Evolutionary conservation across 2,113 vertebrate genomes (phyloP).

Genomic region (Corapipo altera): DNA sequence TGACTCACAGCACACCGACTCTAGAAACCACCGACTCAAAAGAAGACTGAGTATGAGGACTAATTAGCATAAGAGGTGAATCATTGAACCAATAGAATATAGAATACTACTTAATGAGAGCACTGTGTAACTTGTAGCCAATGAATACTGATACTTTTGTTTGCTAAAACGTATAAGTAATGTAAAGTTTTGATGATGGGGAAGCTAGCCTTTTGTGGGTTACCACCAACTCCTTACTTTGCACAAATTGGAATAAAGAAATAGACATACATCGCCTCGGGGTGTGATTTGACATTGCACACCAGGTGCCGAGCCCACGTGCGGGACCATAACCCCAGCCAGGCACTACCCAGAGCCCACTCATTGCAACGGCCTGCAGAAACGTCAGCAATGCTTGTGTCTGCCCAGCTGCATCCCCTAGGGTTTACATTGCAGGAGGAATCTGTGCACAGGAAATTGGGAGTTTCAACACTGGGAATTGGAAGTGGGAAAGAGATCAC

Average conservation of each 20-base stretch:
- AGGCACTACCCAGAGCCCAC: not conserved
- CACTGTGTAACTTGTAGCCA: not conserved
- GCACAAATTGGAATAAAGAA: not conserved
- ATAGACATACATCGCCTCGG: not conserved
- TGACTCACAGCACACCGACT: not conserved
- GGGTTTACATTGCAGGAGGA: accelerated
- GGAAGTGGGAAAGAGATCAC: not conserved
- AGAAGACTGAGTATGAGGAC: not conserved
- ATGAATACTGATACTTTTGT: not conserved
- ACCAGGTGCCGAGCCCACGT: not conserved
- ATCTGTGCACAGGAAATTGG: not conserved
- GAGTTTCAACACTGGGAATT: not conserved
- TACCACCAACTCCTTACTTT: not conserved
- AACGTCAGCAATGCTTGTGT: accelerated
- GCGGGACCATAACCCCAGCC: not conserved
- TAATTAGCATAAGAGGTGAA: not conserved
- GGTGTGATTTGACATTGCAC: not conserved
- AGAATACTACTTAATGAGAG: not conserved
- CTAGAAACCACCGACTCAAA: not conserved
- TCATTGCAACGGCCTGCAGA: accelerated
- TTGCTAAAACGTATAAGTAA: not conserved
- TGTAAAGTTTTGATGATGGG: not conserved
- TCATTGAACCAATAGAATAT: not conserved
- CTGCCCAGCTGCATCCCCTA: not conserved
- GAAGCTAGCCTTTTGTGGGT: not conserved